Evolutionary conservation across 1,140 invertebrate species (phyloP), one percentile per base, ranked within the genome.

Genomic region (Oscheius sp.): DNA sequence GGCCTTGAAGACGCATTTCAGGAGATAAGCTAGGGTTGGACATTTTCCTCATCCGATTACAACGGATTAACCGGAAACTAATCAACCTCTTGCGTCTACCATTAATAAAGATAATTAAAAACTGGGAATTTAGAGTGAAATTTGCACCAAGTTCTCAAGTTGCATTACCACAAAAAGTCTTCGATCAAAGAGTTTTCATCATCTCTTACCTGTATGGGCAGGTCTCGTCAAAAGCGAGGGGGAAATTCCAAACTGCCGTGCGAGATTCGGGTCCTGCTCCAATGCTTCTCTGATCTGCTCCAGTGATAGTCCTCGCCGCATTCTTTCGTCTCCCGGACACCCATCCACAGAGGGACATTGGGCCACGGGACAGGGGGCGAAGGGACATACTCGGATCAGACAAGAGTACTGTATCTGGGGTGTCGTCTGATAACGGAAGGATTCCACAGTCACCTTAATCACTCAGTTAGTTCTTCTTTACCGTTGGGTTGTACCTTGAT

Each of bases 381-480:
- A 83, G 10, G 82, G 82, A 70, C 82, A 83, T 26, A 84, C 71
- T 59, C 82, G 55, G 3, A 83, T 72, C 26, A 83, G 68, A 72
- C 82, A 83, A n/a, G 80, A 83, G 70, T 84, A 83, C 59, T 84
- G 81, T 4, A 83, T 74, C 58, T 84, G 79, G 20, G 80, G 77
- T 28, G 82, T 84, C 38, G 82, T 82, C 45, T 84, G 79, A 66
- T 84, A 84, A 20, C 82, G 78, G 74, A 83, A 83, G 29, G 82
- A 71, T 58, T 83, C 82, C 15, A 83, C 79, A 7, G 81, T 84
- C 7, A 82, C 82, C 29, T 80, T 52, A 66, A 82, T 71, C 23
- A n/a, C 29, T 10, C 15, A 18, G 42, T 45, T 45, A 15, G 23
- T 45, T 45, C 23, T 45, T 18, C 23, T 45, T 45, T 45, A 23